Conservation (phyloP, 1,140 invertebrate species). For the Tetragonula clypearis region DNA sequence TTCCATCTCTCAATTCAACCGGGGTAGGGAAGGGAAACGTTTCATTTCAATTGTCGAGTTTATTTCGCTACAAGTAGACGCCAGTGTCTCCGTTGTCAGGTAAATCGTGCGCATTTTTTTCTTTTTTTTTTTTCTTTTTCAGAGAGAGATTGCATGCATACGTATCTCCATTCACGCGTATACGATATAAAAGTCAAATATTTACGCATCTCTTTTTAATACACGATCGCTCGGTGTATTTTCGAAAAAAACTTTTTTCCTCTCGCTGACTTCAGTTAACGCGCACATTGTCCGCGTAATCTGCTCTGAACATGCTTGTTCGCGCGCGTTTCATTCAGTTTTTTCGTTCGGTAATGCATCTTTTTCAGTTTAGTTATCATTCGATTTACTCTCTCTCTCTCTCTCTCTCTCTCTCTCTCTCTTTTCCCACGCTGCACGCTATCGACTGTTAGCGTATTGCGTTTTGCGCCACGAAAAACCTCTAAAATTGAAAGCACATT, state of each 20-base stretch:
- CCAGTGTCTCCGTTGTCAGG: neutral
- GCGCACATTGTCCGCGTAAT: neutral
- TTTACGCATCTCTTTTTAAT: neutral
- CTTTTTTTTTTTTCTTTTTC: neutral
- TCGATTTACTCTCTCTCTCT: neutral
- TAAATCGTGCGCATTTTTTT: too few relatives aligned
- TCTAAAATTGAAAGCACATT: conserved; percentile 28
- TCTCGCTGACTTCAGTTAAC: neutral
- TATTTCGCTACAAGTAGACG: neutral
- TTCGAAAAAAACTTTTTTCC: neutral
- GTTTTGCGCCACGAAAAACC: neutral
- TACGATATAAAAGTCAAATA: neutral
- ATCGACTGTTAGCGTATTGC: neutral
- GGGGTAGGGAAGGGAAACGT: neutral
- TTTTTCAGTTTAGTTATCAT: neutral
- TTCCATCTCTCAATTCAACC: neutral
- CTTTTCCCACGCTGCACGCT: neutral
- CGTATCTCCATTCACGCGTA: neutral
- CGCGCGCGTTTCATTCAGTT: neutral
- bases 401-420: neutral
- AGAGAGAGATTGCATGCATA: too few relatives aligned
- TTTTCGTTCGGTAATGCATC: neutral
- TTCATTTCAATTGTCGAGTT: neutral
- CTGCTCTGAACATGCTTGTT: neutral
- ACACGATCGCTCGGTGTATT: neutral